A percentile compares a stretch with the other conserved stretches of the same genome.
phyloP scores from a whole-genome alignment of 2,888 invertebrate genomes.

The Drosophila borealis region DNA sequence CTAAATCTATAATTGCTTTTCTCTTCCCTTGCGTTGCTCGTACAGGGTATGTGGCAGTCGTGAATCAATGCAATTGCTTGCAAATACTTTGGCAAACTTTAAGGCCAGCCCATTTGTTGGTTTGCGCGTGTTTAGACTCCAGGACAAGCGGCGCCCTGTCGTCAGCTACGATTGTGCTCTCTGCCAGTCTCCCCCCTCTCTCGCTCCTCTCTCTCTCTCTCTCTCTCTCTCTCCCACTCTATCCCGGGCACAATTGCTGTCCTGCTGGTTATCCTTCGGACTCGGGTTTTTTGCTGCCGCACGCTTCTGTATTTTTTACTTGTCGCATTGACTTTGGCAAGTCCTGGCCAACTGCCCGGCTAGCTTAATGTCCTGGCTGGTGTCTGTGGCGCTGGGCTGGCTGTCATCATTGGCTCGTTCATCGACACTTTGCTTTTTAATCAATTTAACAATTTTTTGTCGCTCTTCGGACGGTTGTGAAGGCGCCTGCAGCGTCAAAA shows the following conservation, averaged over 20 bases:
- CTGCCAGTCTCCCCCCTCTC: no score
- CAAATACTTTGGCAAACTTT: no score
- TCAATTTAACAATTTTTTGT: constrained; percentile 80
- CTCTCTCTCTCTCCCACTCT: no score
- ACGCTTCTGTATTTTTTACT: constrained; percentile 12
- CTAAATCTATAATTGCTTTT: no score
- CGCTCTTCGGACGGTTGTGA: constrained; percentile 17
- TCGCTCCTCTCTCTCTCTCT: no score
- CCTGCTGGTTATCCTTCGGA: constrained; percentile 32
- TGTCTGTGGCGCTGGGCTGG: constrained; percentile 25
- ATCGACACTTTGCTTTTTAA: constrained; percentile 82
- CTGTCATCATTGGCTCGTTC: constrained; percentile 80
- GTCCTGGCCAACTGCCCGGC: constrained; percentile 41
- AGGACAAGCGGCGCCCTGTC: constrained; percentile 23
- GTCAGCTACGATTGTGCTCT: constrained; percentile 5
- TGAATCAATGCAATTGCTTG: no score
- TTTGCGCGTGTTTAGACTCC: constrained; percentile 6
- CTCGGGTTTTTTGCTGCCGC: constrained; percentile 22
- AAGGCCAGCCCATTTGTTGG: no score
- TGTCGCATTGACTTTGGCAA: constrained; percentile 53
- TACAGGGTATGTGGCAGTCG: no score
- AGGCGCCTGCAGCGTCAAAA: constrained; percentile 37
- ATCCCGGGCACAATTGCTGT: not conserved
- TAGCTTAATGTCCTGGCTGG: constrained; percentile 26
- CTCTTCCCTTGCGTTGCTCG: no score